A percentile compares a stretch with the other conserved stretches of the same genome.
These are phyloP conservation scores for Pituophis catenifer DNA, from an alignment of 2,113 vertebrate genomes.

Conservation along the genomic window DNA sequence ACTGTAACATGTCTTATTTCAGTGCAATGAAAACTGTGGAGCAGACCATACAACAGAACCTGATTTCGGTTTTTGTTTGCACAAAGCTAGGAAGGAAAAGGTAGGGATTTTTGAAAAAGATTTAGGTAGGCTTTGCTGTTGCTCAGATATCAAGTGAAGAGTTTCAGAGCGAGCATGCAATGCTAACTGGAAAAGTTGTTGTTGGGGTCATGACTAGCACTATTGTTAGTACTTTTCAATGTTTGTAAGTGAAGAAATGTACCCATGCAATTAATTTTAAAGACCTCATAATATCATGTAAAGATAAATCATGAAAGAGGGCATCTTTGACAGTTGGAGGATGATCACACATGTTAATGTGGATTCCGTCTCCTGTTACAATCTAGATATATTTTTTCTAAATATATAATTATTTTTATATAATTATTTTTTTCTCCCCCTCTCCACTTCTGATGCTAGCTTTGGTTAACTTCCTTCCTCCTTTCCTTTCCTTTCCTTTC, in stretches of 20 bases:
- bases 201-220: background rate
- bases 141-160: background rate
- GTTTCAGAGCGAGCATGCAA: background rate
- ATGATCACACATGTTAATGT: background rate
- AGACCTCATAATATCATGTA: background rate
- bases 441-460: background rate
- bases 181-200: background rate
- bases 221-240: background rate
- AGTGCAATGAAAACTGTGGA: background rate
- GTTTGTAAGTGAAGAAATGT: background rate
- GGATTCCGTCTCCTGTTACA: background rate
- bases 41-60: background rate
- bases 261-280: background rate
- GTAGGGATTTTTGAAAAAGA: background rate
- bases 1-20: background rate
- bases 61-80: background rate
- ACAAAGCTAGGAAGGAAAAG: background rate
- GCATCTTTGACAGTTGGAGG: background rate
- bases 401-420: background rate
- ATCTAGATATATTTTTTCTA: background rate
- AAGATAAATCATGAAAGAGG: background rate
- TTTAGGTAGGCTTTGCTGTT: background rate
- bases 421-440: background rate
- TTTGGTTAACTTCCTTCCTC: background rate
- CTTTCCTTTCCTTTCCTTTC: too few species aligned